phyloP scores from a whole-genome alignment of 2,888 invertebrate genomes.

The Margaritifera margaritifera region DNA sequence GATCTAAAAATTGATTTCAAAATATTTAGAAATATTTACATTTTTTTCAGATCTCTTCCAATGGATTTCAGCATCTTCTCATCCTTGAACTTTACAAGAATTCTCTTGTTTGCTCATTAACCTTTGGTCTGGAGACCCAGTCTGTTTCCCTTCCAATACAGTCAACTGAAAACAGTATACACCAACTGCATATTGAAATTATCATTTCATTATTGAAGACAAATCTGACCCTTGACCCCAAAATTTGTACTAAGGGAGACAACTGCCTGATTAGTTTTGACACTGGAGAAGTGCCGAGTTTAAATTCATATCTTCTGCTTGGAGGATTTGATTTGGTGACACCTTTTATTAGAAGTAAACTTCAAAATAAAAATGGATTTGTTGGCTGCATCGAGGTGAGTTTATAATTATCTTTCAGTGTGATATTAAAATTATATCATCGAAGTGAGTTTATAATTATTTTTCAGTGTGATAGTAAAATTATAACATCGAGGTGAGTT shows the following conservation, averaged over 20 bases:
- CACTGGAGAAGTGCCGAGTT: slow-evolving; percentile 24
- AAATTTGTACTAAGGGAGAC: slow-evolving; percentile 27
- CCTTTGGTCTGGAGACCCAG: slow-evolving; percentile 37
- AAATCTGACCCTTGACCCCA: slow-evolving; percentile 45
- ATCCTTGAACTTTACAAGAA: slow-evolving; percentile 38
- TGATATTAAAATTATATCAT: background rate
- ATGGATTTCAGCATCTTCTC: slow-evolving; percentile 45
- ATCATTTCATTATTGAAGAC: slow-evolving; percentile 23
- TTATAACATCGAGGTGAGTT: slow-evolving; percentile 62
- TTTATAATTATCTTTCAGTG: slow-evolving; percentile 2
- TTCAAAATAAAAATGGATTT: slow-evolving; percentile 44
- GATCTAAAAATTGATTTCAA: too few species aligned
- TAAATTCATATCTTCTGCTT: slow-evolving; percentile 40
- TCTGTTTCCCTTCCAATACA: slow-evolving; percentile 23
- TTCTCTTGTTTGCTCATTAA: slow-evolving; percentile 36
- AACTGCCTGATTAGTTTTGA: slow-evolving; percentile 40
- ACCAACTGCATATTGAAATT: slow-evolving; percentile 26
- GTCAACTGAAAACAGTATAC: slow-evolving; percentile 20
- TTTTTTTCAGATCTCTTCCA: slow-evolving; percentile 20
- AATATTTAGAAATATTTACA: background rate
- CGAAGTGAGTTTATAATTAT: background rate
- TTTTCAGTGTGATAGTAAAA: background rate
- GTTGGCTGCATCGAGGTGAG: slow-evolving; percentile 66
- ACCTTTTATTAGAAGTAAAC: slow-evolving; percentile 58
- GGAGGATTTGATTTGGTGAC: slow-evolving; percentile 54